Percentiles rank a stretch among this genome's conserved stretches.
These are phyloP conservation scores for Contarinia nasturtii DNA, from an alignment of 1,140 invertebrate genomes.

Conservation along the genomic window DNA sequence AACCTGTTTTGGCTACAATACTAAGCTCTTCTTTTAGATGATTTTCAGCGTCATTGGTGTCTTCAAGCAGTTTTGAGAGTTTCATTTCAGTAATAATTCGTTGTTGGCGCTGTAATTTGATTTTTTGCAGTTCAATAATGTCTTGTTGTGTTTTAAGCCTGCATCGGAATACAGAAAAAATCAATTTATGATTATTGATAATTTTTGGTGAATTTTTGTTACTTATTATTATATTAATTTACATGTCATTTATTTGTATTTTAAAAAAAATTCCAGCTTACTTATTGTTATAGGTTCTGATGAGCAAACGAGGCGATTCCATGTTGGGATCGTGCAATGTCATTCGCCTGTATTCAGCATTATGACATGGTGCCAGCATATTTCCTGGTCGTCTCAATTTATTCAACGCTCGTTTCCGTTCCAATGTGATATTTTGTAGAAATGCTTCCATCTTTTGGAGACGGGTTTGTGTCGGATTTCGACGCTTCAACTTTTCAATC, in stretches of 20 bases:
- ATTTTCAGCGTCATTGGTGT: conserved; percentile 31
- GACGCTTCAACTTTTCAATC: conserved; percentile 15
- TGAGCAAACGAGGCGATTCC: conserved; percentile 10
- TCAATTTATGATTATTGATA: neutral
- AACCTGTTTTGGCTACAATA: conserved; percentile 32
- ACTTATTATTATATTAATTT: too few relatives aligned
- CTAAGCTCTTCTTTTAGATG: conserved; percentile 32
- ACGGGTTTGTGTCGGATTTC: conserved; percentile 11
- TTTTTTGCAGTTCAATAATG: conserved; percentile 38
- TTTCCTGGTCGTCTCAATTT: conserved; percentile 4
- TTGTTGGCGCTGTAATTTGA: conserved; percentile 39
- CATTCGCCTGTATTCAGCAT: too few relatives aligned
- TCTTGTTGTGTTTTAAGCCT: conserved; percentile 40
- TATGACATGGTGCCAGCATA: neutral
- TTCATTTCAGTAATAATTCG: conserved; percentile 40
- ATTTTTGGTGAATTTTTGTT: too few relatives aligned
- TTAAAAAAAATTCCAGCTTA: conserved; percentile 6
- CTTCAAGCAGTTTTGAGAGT: conserved; percentile 36
- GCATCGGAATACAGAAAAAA: conserved; percentile 4
- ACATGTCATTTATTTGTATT: neutral
- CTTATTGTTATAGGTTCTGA: conserved; percentile 21
- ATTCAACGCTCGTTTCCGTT: conserved; percentile 14
- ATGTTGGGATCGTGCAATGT: conserved; percentile 6
- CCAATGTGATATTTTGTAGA: conserved; percentile 20
- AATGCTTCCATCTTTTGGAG: conserved; percentile 22